Evolutionary conservation across 2,888 invertebrate species (phyloP).

Genomic region (Synergus umbraculus): DNA sequence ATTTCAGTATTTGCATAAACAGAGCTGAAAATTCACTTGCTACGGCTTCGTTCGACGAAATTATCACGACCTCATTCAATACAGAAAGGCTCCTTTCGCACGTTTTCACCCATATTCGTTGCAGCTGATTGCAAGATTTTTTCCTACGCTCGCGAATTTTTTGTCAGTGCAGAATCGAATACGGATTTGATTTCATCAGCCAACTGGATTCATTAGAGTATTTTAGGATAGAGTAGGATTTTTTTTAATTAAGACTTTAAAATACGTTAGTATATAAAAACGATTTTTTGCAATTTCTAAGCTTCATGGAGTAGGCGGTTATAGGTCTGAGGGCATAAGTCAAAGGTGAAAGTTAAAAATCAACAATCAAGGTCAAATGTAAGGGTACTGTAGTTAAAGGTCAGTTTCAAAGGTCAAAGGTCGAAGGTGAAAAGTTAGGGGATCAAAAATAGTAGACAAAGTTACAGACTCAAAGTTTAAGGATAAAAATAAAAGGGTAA

Average conservation of each 20-base stretch:
- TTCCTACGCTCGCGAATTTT: slow-evolving; percentile 20
- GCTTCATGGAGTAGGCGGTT: not conserved
- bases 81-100: slow-evolving; percentile 12
- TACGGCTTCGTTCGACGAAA: slow-evolving; percentile 2
- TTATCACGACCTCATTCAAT: slow-evolving; percentile 12
- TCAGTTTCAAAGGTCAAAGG: too few relatives aligned
- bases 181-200: slow-evolving; percentile 20
- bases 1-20: not conserved
- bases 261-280: not conserved
- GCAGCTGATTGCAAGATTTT: slow-evolving; percentile 33
- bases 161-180: slow-evolving; percentile 9
- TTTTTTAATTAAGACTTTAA: not conserved
- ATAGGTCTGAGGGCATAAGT: too few relatives aligned
- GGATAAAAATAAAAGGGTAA: too few relatives aligned
- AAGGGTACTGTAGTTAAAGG: too few relatives aligned
- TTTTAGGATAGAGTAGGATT: too few relatives aligned
- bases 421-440: too few relatives aligned
- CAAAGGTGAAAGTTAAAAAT: too few relatives aligned
- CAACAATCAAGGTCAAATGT: too few relatives aligned
- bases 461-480: too few relatives aligned
- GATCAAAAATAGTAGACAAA: too few relatives aligned
- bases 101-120: not conserved
- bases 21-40: not conserved
- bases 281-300: not conserved
- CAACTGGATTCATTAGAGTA: slow-evolving; percentile 28